A percentile compares a stretch with the other conserved stretches of the same genome.
These are phyloP conservation scores for Eutrigla gurnardus DNA, from an alignment of 2,797 vertebrate species.

Conservation along the genomic window DNA sequence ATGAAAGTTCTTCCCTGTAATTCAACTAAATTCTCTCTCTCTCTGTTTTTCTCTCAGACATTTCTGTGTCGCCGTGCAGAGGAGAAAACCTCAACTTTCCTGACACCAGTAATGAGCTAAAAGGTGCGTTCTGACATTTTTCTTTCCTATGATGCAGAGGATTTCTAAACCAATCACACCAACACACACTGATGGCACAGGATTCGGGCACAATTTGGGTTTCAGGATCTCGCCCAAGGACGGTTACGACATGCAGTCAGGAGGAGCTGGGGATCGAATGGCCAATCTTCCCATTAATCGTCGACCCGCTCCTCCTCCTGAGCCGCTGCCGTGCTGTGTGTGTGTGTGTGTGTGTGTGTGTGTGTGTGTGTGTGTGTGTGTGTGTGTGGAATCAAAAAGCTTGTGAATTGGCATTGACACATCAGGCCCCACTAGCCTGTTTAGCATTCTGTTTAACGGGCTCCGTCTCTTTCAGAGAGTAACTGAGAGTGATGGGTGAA, in stretches of 20 bases:
- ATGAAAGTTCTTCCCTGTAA: conserved; percentile 5
- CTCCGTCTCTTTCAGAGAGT: conserved; percentile 22
- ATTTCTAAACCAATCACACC: not conserved
- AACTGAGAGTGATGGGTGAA: conserved; percentile 23
- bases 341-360: conserved; percentile 17
- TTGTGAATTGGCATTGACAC: conserved; percentile 48
- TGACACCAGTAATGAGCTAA: conserved; percentile 70
- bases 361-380: conserved; percentile 19
- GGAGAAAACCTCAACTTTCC: conserved; percentile 37
- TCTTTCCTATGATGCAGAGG: not conserved
- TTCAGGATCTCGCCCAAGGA: not conserved
- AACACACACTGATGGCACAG: not conserved
- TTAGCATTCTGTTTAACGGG: conserved; percentile 59
- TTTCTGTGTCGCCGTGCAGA: conserved; percentile 42
- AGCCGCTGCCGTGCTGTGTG: too few species aligned
- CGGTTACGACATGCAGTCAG: too few species aligned
- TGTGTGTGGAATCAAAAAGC: conserved; percentile 49
- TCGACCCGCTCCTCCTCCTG: too few species aligned
- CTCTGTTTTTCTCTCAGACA: conserved; percentile 29
- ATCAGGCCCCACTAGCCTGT: conserved; percentile 34
- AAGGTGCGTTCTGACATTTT: conserved; percentile 58
- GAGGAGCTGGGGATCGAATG: not conserved
- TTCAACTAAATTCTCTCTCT: conserved; percentile 35
- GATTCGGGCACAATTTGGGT: not conserved
- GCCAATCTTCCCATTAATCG: not conserved